Conservation (phyloP, 2,888 invertebrate genomes). For the Eupithecia abbreviata region DNA sequence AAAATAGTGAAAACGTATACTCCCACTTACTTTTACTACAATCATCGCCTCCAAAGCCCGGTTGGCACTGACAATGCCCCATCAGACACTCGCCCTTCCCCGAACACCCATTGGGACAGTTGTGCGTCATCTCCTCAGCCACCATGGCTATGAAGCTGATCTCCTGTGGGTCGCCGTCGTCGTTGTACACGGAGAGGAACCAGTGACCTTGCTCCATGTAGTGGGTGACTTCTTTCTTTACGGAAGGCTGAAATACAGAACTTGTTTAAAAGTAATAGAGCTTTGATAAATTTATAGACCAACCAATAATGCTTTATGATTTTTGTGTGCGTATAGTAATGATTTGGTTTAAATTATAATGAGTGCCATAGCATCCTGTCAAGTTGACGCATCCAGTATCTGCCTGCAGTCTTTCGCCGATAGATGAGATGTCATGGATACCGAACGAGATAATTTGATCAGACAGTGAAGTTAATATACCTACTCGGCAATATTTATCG, state of each 20-base stretch:
- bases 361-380: too few relatives aligned
- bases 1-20: not conserved
- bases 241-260: constrained; percentile 85
- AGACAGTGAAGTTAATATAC: not conserved
- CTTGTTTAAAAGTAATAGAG: not conserved
- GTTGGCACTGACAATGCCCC: constrained; percentile 97
- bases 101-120: constrained; percentile 97
- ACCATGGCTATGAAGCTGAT: constrained; percentile 92
- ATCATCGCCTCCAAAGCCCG: constrained; percentile 97
- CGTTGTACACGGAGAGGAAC: constrained; percentile 98
- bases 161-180: constrained; percentile 95
- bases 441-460: not conserved
- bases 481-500: not conserved
- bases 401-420: too few relatives aligned
- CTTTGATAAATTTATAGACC: not conserved
- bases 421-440: not conserved
- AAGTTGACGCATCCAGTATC: too few relatives aligned
- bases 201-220: constrained; percentile 98
- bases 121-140: constrained; percentile 96
- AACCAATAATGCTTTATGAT: not conserved
- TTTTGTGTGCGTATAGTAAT: not conserved
- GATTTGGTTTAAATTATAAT: not conserved
- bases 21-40: constrained; percentile 95
- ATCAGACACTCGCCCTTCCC: constrained; percentile 98
- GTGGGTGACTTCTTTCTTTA: constrained; percentile 95